phyloP scores from a whole-genome alignment of 2,113 vertebrate genomes.

The Salvelinus fontinalis region DNA sequence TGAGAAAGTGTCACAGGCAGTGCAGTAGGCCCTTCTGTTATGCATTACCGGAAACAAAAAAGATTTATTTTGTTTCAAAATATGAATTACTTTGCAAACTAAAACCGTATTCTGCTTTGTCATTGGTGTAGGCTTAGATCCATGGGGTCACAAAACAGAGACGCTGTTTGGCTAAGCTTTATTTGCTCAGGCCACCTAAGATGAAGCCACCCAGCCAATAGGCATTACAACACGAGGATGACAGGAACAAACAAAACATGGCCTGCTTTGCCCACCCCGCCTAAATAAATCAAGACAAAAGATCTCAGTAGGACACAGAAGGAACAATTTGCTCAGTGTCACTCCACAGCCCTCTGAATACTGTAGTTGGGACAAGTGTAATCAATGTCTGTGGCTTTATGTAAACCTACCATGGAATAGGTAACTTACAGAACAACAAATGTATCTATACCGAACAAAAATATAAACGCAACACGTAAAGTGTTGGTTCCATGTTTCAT shows the following conservation, averaged over 20 bases:
- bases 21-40: no score
- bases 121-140: background rate
- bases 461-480: no score
- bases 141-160: background rate
- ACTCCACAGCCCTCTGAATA: background rate
- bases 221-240: constrained; percentile 36
- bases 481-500: no score
- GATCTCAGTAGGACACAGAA: constrained; percentile 19
- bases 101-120: background rate
- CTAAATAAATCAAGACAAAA: constrained; percentile 37
- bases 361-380: background rate
- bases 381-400: background rate
- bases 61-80: no score
- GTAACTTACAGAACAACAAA: background rate
- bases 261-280: background rate
- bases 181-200: constrained; percentile 52
- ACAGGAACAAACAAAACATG: constrained; percentile 53
- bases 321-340: background rate
- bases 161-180: constrained; percentile 3
- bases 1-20: no score
- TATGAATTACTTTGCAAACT: background rate
- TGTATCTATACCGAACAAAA: background rate
- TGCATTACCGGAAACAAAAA: no score
- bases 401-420: background rate
- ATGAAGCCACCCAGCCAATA: constrained; percentile 15